phyloP scores from a whole-genome alignment of 2,888 invertebrate species.

The Parnassius glacialis region DNA sequence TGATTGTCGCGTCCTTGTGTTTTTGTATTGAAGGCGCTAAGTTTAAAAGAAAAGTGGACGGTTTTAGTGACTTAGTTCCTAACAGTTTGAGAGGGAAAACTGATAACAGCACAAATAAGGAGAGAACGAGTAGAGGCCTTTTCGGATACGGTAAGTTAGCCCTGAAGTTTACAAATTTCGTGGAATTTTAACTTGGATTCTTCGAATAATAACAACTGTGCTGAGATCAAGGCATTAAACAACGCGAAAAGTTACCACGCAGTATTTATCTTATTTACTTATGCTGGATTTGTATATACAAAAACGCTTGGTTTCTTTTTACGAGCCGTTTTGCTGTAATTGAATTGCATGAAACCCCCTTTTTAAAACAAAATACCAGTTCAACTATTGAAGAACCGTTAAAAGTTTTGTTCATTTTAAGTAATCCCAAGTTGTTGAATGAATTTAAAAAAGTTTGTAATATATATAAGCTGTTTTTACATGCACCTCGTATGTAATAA shows the following conservation, averaged over 20 bases:
- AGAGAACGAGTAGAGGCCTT: conserved; percentile 45
- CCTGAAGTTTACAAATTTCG: neutral
- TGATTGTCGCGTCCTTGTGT: conserved; percentile 36
- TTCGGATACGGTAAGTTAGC: conserved; percentile 48
- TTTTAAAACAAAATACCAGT: no score
- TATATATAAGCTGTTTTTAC: no score
- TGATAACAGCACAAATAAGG: conserved; percentile 30
- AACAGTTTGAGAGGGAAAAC: conserved; percentile 32
- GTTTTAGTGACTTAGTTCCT: conserved; percentile 31
- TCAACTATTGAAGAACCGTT: no score
- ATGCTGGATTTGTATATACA: neutral
- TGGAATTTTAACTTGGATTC: no score
- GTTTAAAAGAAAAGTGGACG: conserved; percentile 43
- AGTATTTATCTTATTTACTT: neutral
- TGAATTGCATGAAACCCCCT: no score
- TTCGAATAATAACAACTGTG: neutral
- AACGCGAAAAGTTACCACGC: neutral
- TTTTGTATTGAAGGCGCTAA: conserved; percentile 34
- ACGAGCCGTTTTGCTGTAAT: no score
- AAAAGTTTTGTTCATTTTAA: no score
- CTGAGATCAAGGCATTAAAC: neutral
- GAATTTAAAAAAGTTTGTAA: no score
- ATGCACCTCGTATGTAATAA: no score
- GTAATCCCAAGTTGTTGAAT: no score
- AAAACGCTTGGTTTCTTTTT: neutral